Percentiles rank a stretch among this genome's conserved stretches.
Evolutionary conservation across 2,888 invertebrate species (phyloP).

Genomic region (Slavum lentiscoides): DNA sequence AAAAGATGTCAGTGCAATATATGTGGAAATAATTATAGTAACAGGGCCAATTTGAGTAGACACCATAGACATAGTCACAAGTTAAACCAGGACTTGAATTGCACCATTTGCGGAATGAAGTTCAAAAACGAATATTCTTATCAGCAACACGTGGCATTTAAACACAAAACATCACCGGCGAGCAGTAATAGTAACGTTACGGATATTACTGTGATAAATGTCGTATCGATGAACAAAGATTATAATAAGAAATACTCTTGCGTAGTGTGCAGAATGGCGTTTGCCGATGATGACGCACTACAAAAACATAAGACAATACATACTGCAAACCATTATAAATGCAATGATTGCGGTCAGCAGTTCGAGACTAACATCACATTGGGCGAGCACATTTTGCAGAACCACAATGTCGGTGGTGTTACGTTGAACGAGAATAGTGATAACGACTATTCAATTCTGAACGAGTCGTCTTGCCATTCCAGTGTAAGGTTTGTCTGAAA

Average conservation of each 20-base stretch:
- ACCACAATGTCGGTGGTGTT: neutral
- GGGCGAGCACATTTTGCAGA: constrained; percentile 15
- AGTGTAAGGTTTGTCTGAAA: constrained; percentile 24
- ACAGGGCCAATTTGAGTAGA: constrained; percentile 8
- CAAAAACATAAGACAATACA: neutral
- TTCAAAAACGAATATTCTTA: constrained; percentile 28
- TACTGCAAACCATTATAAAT: neutral
- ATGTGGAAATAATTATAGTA: constrained; percentile 19
- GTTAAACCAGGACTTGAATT: neutral
- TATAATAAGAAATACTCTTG: neutral
- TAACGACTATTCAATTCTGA: neutral
- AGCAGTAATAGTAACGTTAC: neutral
- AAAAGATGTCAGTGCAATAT: neutral
- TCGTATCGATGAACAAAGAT: neutral
- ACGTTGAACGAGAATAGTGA: neutral
- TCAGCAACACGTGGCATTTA: neutral
- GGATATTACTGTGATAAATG: neutral
- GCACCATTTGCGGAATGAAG: neutral
- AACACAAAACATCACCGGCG: neutral
- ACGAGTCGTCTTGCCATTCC: neutral
- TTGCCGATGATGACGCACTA: neutral
- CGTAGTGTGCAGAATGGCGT: constrained; percentile 5
- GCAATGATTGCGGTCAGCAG: constrained; percentile 31
- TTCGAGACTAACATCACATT: constrained; percentile 18
- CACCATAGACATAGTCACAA: neutral